These are phyloP conservation scores for Mythimna pallens DNA, from an alignment of 2,888 invertebrate genomes.

Conservation along the genomic window DNA sequence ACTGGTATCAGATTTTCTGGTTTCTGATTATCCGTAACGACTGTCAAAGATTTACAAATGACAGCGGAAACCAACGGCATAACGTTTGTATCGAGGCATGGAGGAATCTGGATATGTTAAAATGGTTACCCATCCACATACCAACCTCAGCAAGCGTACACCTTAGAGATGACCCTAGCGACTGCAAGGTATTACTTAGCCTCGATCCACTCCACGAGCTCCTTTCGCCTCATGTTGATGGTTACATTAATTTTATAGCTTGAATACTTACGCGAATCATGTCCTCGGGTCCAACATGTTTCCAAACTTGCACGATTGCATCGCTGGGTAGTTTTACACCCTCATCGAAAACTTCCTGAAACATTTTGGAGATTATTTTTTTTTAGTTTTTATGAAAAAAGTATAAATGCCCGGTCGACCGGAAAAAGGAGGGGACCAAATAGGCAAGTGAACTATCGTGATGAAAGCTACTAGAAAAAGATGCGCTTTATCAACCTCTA, in stretches of 20 bases:
- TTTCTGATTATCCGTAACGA: too few species aligned
- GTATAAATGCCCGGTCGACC: neutral
- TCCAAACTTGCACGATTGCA: conserved; percentile 97
- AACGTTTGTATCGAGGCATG: too few species aligned
- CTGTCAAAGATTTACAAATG: too few species aligned
- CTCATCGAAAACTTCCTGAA: conserved; percentile 96
- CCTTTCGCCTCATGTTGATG: too few species aligned
- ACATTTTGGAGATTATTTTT: conserved; percentile 7
- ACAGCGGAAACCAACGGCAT: too few species aligned
- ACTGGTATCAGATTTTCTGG: too few species aligned
- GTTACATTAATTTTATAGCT: neutral
- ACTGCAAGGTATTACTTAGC: too few species aligned
- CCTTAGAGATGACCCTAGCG: too few species aligned
- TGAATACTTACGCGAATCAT: conserved; percentile 73
- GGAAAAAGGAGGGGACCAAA: neutral
- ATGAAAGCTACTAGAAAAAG: neutral
- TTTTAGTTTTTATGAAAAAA: neutral
- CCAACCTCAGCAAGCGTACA: too few species aligned
- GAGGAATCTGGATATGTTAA: too few species aligned
- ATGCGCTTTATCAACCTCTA: neutral
- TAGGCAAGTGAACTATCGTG: neutral
- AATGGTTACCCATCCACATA: too few species aligned
- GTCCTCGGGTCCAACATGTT: conserved; percentile 70
- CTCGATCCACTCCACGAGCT: too few species aligned
- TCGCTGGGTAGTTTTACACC: conserved; percentile 90